Evolutionary conservation across 2,113 vertebrate species (phyloP).

Genomic region (human): DNA sequence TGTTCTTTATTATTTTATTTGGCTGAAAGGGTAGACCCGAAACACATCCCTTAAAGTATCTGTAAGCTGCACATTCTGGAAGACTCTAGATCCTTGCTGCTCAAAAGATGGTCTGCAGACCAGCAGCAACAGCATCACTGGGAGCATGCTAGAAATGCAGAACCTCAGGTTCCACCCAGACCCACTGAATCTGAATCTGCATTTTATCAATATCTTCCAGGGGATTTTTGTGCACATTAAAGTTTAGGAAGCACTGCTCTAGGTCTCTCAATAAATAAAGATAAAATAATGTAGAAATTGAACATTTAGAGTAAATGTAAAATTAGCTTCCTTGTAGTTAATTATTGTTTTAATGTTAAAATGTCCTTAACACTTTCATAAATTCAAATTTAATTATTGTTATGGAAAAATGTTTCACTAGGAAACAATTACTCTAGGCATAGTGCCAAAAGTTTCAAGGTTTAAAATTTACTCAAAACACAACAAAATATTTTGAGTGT

Average conservation of each 20-base stretch:
- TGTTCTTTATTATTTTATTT: constrained; percentile 43
- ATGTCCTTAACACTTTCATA: constrained; percentile 63
- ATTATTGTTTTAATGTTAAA: constrained; percentile 69
- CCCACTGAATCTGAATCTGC: background rate
- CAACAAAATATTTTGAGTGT: constrained; percentile 69
- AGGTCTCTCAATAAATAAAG: constrained; percentile 12
- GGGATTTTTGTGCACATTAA: background rate
- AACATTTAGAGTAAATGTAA: constrained; percentile 44
- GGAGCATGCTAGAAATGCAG: background rate
- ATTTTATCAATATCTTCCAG: background rate
- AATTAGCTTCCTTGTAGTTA: constrained; percentile 69
- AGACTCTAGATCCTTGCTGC: background rate
- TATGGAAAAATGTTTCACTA: constrained; percentile 69
- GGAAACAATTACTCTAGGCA: constrained; percentile 73
- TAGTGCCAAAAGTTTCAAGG: constrained; percentile 61
- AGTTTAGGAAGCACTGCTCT: constrained; percentile 1
- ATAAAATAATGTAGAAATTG: constrained; percentile 59
- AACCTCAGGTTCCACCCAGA: background rate
- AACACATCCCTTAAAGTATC: background rate
- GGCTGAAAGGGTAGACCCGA: background rate
- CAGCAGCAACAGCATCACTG: background rate
- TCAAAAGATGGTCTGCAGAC: background rate
- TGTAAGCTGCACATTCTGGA: background rate
- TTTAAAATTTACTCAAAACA: constrained; percentile 78
- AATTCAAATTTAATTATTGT: constrained; percentile 77